Conservation (phyloP, 1,140 invertebrate genomes). For the Amphibalanus amphitrite region DNA sequence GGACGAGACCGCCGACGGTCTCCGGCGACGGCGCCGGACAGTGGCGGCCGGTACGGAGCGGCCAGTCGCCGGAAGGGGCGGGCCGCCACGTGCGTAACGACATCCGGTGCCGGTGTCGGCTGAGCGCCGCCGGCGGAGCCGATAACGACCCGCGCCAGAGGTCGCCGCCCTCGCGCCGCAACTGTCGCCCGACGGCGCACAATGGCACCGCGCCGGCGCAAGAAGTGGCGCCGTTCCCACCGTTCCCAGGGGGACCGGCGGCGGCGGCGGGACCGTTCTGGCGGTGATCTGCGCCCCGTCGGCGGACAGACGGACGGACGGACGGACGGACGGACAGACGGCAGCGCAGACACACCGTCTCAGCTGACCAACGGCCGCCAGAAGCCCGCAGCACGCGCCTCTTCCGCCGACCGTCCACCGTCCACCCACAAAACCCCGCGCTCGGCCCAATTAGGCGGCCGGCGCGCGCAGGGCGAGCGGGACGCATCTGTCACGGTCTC, state of each 20-base stretch:
- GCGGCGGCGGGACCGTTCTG: no score
- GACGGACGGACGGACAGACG: not conserved
- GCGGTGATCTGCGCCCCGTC: not conserved
- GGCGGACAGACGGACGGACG: not conserved
- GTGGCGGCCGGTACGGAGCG: not conserved
- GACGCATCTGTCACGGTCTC: not conserved
- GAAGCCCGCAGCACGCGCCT: not conserved
- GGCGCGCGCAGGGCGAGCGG: no score
- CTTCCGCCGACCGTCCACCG: not conserved
- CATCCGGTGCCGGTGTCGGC: not conserved
- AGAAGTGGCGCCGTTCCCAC: no score
- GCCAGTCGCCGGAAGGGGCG: not conserved
- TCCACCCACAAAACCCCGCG: not conserved
- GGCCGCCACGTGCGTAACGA: not conserved
- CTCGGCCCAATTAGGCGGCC: not conserved
- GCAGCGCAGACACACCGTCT: not conserved
- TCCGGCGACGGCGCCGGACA: no score
- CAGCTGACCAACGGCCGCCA: not conserved
- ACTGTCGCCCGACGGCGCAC: not conserved
- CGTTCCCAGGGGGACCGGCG: no score
- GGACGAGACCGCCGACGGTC: no score
- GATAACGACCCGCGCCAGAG: not conserved
- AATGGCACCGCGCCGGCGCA: not conserved
- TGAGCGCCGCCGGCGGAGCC: no score
- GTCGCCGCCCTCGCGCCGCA: not conserved